Conservation (phyloP, 2,797 vertebrate species). For the Melanotaenia parkinsoni region DNA sequence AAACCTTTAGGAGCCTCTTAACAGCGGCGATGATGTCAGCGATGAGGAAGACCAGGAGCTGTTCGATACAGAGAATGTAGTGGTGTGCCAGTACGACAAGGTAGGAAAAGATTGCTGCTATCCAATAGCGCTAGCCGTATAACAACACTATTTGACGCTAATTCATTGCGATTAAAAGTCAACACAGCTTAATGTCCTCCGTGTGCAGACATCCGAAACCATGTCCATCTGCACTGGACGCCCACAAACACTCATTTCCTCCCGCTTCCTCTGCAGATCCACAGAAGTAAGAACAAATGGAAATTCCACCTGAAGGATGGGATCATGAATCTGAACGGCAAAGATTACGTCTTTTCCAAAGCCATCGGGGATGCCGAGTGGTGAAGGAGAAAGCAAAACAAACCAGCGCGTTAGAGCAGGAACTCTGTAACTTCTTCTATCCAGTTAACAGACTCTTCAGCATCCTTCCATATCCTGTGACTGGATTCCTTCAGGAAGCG, state of each 20-base stretch:
- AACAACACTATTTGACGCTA: neutral
- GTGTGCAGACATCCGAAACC: slow-evolving; percentile 24
- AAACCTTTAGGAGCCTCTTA: slow-evolving; percentile 91
- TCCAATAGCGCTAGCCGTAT: neutral
- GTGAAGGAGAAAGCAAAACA: slow-evolving; percentile 78
- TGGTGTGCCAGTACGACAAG: slow-evolving; percentile 99
- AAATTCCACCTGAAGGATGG: slow-evolving; percentile 99
- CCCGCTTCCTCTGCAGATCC: slow-evolving; percentile 85
- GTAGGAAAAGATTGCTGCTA: slow-evolving; percentile 68
- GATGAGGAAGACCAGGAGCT: slow-evolving; percentile 97
- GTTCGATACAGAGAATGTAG: slow-evolving; percentile 98
- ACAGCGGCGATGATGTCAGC: slow-evolving; percentile 97
- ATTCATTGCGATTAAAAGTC: neutral
- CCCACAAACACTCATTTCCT: slow-evolving; percentile 57
- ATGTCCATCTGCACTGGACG: slow-evolving; percentile 29
- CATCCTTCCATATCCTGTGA: slow-evolving; percentile 75
- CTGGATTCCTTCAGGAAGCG: slow-evolving; percentile 75
- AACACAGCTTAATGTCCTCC: neutral
- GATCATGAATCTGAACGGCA: slow-evolving; percentile 99
- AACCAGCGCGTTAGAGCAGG: slow-evolving; percentile 30
- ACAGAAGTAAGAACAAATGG: slow-evolving; percentile 99
- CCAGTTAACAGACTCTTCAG: slow-evolving; percentile 74
- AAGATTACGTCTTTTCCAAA: slow-evolving; percentile 99
- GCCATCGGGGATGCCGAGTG: slow-evolving; percentile 99
- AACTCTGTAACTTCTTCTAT: slow-evolving; percentile 69